Evolutionary conservation across 1,140 invertebrate species (phyloP).

Genomic region (Drosophila burlai): DNA sequence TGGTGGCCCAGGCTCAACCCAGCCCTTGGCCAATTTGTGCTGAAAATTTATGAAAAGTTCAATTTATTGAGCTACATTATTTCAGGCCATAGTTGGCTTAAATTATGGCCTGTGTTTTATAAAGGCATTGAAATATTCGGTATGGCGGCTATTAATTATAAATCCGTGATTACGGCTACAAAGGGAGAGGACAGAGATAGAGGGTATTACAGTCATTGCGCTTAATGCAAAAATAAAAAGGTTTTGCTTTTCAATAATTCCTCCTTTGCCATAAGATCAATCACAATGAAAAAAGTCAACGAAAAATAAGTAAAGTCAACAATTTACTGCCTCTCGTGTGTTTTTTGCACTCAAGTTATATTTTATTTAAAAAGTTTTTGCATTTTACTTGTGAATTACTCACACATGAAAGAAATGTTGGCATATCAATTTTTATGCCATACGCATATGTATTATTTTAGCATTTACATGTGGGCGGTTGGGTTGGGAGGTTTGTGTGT

Average conservation of each 20-base stretch:
- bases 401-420: constrained; percentile 77
- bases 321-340: background rate
- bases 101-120: constrained; percentile 18
- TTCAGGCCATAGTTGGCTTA: constrained; percentile 64
- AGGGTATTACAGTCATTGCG: constrained; percentile 2
- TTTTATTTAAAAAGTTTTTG: constrained; percentile 80
- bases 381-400: constrained; percentile 81
- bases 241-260: background rate
- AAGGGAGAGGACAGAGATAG: background rate
- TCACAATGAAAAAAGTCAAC: constrained; percentile 7
- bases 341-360: constrained; percentile 47
- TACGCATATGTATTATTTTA: constrained; percentile 80
- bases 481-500: constrained; percentile 34
- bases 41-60: constrained; percentile 83
- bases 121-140: constrained; percentile 19
- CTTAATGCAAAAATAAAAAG: constrained; percentile 8
- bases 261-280: constrained; percentile 9
- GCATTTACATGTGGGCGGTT: constrained; percentile 62
- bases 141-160: constrained; percentile 36
- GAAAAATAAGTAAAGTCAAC: constrained; percentile 33
- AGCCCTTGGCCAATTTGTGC: constrained; percentile 64
- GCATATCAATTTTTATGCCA: constrained; percentile 82
- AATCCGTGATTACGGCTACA: constrained; percentile 26
- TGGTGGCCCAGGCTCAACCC: constrained; percentile 27
- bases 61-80: constrained; percentile 79